Percentiles rank a stretch among this genome's conserved stretches.
Conservation (phyloP, 2,113 vertebrate species). For the Ailuropoda melanoleuca region DNA sequence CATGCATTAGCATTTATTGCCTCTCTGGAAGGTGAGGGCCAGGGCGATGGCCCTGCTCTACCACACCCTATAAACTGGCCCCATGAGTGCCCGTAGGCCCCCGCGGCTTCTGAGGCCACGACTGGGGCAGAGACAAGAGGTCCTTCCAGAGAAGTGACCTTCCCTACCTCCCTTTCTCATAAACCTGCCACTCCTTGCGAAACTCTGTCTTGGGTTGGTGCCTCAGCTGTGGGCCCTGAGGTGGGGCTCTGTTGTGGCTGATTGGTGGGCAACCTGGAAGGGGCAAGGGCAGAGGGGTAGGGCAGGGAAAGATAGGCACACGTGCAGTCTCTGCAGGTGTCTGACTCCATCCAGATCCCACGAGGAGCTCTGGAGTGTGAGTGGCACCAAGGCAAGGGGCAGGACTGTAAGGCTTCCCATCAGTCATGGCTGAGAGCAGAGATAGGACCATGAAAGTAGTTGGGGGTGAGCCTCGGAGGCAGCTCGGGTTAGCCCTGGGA, state of each 20-base stretch:
- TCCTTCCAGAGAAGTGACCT: not conserved
- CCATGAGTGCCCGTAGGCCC: accelerated
- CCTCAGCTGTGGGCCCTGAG: not conserved
- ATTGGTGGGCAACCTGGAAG: not conserved
- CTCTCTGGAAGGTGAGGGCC: not conserved
- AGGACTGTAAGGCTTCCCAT: not conserved
- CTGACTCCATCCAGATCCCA: not conserved
- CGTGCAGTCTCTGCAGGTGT: not conserved
- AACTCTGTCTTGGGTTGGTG: not conserved
- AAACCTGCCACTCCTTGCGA: not conserved
- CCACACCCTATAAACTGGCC: not conserved
- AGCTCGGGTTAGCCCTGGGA: not conserved
- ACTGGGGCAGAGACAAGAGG: not conserved
- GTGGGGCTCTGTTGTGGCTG: not conserved
- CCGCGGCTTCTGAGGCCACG: not conserved
- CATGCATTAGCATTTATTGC: not conserved
- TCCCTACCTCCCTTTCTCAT: not conserved
- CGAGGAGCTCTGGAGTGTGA: not conserved
- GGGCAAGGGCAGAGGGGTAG: not conserved
- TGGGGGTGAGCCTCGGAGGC: not conserved
- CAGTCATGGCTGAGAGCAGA: not conserved
- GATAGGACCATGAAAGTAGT: not conserved
- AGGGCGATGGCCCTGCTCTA: too few relatives aligned
- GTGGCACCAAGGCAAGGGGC: not conserved
- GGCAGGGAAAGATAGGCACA: not conserved